phyloP scores from a whole-genome alignment of 2,888 invertebrate genomes.

The Deilephila porcellus region DNA sequence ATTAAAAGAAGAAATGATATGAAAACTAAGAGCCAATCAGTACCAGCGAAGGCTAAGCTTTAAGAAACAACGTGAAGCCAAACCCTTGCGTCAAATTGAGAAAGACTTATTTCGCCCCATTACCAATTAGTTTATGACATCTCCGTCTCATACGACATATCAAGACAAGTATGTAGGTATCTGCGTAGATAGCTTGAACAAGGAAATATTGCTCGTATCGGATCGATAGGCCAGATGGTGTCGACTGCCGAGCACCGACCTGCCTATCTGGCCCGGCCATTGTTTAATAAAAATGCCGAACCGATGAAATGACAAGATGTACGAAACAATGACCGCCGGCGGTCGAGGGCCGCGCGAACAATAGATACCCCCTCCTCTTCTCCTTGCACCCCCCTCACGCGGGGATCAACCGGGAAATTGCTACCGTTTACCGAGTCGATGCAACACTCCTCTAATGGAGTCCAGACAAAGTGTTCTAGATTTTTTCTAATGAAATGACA shows the following conservation, averaged over 20 bases:
- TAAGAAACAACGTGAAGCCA: not conserved
- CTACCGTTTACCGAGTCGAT: conserved; percentile 6
- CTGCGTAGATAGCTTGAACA: too few species aligned
- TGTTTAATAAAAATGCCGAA: conserved; percentile 19
- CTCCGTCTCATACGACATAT: too few species aligned
- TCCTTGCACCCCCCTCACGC: not conserved
- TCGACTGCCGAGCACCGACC: not conserved
- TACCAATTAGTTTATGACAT: too few species aligned
- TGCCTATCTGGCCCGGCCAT: not conserved
- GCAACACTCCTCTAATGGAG: not conserved
- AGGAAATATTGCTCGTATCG: not conserved
- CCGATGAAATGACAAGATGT: conserved; percentile 16
- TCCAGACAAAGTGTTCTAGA: conserved; percentile 7
- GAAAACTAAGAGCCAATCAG: too few species aligned
- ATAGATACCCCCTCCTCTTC: not conserved
- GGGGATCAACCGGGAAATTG: conserved; percentile 6
- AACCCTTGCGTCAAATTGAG: too few species aligned
- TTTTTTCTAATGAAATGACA: conserved; percentile 10
- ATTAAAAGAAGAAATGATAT: too few species aligned
- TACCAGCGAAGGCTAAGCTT: too few species aligned
- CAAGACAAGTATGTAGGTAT: too few species aligned
- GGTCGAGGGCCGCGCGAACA: not conserved
- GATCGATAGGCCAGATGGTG: not conserved
- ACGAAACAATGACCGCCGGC: conserved; percentile 12
- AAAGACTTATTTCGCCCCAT: too few species aligned